These are phyloP conservation scores for Paralinhomoeus sp. DNA, from an alignment of 2,888 invertebrate genomes.

Conservation along the genomic window DNA sequence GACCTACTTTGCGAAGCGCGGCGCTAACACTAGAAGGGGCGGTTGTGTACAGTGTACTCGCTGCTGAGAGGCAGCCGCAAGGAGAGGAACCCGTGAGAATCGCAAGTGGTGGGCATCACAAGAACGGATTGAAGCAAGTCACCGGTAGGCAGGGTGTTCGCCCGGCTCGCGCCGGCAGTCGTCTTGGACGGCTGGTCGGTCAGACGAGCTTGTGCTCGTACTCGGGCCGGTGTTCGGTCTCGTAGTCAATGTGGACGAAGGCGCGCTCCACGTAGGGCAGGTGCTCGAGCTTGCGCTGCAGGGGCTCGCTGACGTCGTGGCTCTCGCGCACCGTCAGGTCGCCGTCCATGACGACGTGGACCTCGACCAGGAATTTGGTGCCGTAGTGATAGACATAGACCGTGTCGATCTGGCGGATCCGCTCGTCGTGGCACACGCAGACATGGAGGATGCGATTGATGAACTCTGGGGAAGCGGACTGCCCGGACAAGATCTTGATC, in stretches of 20 bases:
- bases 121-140: too few species aligned
- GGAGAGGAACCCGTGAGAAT: too few species aligned
- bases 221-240: conserved; percentile 27
- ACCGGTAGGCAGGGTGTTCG: too few species aligned
- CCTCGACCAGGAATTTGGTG: conserved; percentile 29
- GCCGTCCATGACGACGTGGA: conserved; percentile 29
- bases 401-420: conserved; percentile 28
- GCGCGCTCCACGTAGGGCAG: conserved; percentile 31
- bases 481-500: conserved; percentile 18
- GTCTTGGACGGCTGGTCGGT: too few species aligned
- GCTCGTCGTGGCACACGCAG: conserved; percentile 19
- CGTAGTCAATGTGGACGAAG: conserved; percentile 34
- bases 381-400: conserved; percentile 34
- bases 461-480: conserved; percentile 20
- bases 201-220: conserved; percentile 31
- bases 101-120: too few species aligned
- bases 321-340: conserved; percentile 28
- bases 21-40: too few species aligned
- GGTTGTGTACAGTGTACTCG: too few species aligned
- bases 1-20: too few species aligned
- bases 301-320: conserved; percentile 31
- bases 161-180: too few species aligned
- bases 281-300: conserved; percentile 31
- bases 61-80: too few species aligned
- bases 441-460: conserved; percentile 26